These are phyloP conservation scores for Drosophila engyochracea DNA, from an alignment of 2,888 invertebrate species.

Conservation along the genomic window DNA sequence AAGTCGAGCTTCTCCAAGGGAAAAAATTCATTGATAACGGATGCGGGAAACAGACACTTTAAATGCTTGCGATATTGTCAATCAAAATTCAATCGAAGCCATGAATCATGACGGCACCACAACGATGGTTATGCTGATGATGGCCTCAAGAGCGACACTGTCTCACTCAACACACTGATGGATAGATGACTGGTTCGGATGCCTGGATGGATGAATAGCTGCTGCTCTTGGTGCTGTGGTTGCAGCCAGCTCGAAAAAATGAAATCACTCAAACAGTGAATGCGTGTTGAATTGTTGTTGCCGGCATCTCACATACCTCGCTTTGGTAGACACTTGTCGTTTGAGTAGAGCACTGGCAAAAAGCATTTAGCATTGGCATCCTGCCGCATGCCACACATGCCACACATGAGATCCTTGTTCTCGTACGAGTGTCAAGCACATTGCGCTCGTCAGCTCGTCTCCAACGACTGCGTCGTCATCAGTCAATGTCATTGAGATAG, in stretches of 20 bases:
- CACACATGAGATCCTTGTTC: slow-evolving; percentile 34
- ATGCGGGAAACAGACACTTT: slow-evolving; percentile 83
- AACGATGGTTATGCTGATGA: slow-evolving; percentile 65
- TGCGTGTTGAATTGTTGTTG: slow-evolving; percentile 48
- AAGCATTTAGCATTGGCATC: slow-evolving; percentile 77
- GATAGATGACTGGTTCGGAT: slow-evolving; percentile 47
- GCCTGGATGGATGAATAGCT: slow-evolving; percentile 32
- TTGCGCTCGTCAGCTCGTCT: slow-evolving; percentile 37
- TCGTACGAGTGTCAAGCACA: slow-evolving; percentile 37
- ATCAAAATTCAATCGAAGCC: slow-evolving; percentile 84
- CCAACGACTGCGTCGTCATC: slow-evolving; percentile 60
- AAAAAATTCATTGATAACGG: slow-evolving; percentile 44
- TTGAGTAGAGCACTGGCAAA: slow-evolving; percentile 41
- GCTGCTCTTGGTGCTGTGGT: slow-evolving; percentile 24
- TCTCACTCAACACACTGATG: slow-evolving; percentile 52
- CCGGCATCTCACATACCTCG: slow-evolving; percentile 7
- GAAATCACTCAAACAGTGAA: slow-evolving; percentile 61
- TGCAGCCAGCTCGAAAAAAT: slow-evolving; percentile 52
- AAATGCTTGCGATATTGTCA: slow-evolving; percentile 84
- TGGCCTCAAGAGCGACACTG: slow-evolving; percentile 66
- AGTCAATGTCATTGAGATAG: slow-evolving; percentile 80
- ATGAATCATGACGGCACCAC: slow-evolving; percentile 72
- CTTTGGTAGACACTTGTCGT: slow-evolving; percentile 43
- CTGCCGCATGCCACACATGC: slow-evolving; percentile 50
- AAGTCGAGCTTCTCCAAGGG: slow-evolving; percentile 37